phyloP scores from a whole-genome alignment of 2,888 invertebrate genomes.

The Drosophila emarginata region DNA sequence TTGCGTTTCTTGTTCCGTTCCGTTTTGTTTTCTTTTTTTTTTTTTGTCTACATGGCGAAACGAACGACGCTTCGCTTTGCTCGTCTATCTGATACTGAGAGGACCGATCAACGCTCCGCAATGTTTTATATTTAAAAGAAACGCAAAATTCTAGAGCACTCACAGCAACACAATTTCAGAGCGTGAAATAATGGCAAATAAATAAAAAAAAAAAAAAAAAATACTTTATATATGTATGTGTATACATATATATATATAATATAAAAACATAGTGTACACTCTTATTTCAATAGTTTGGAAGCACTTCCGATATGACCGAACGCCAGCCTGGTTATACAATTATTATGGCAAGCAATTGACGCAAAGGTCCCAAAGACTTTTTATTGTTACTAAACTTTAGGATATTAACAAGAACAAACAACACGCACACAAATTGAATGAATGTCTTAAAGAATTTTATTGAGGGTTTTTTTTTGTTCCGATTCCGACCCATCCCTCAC shows the following conservation, averaged over 20 bases:
- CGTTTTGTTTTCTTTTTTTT: not conserved
- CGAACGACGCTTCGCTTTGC: conserved; percentile 59
- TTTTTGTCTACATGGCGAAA: conserved; percentile 46
- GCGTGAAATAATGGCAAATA: conserved; percentile 40
- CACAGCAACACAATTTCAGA: conserved; percentile 32
- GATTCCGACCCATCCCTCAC: not conserved
- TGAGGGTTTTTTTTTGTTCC: not conserved
- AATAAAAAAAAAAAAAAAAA: conserved; percentile 24
- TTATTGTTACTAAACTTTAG: conserved; percentile 21
- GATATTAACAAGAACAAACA: conserved; percentile 8
- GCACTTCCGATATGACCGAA: not conserved
- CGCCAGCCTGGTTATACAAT: not conserved
- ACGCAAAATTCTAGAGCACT: conserved; percentile 48
- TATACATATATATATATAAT: not conserved
- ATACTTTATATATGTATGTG: not conserved
- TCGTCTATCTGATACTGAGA: conserved; percentile 66
- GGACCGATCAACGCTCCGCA: conserved; percentile 42
- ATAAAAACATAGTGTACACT: not conserved
- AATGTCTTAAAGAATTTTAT: conserved; percentile 11
- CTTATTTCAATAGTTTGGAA: not conserved
- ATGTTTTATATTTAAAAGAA: conserved; percentile 56
- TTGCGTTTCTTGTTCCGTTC: conserved; percentile 8
- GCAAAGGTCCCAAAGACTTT: conserved; percentile 1
- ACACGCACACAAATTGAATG: not conserved
- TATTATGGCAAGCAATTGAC: not conserved